Conservation (phyloP, 1,140 invertebrate species). For the Drosophila arawakana region DNA sequence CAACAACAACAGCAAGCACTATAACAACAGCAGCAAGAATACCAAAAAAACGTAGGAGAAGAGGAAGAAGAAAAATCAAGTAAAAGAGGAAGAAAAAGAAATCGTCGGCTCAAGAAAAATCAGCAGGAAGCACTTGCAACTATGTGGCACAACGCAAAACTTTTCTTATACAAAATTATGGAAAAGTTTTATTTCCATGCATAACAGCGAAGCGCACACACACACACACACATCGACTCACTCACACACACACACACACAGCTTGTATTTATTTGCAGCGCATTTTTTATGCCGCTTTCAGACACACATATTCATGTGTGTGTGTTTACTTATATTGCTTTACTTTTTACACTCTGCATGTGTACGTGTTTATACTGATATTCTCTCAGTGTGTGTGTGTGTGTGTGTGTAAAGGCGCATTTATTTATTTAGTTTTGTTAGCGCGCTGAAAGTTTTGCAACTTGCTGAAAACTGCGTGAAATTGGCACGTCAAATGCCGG, state of each 20-base stretch:
- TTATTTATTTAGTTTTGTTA: slow-evolving; percentile 79
- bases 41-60: background rate
- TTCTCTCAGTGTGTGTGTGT: slow-evolving; percentile 31
- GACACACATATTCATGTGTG: slow-evolving; percentile 38
- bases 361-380: slow-evolving; percentile 10
- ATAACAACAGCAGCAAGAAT: background rate
- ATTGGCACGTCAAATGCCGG: slow-evolving; percentile 73
- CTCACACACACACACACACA: slow-evolving; percentile 13
- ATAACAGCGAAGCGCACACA: slow-evolving; percentile 56
- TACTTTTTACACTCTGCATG: slow-evolving; percentile 58
- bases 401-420: slow-evolving; percentile 42
- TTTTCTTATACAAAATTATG: slow-evolving; percentile 82
- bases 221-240: slow-evolving; percentile 15
- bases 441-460: slow-evolving; percentile 57
- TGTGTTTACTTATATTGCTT: slow-evolving; percentile 67
- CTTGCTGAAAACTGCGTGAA: slow-evolving; percentile 57
- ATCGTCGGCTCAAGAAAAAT: slow-evolving; percentile 49
- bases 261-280: slow-evolving; percentile 49
- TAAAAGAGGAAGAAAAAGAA: slow-evolving; percentile 16
- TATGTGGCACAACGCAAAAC: slow-evolving; percentile 77
- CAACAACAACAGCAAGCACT: background rate
- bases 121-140: slow-evolving; percentile 76
- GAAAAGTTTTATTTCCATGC: slow-evolving; percentile 81
- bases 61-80: slow-evolving; percentile 50
- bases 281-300: slow-evolving; percentile 52